Evolutionary conservation across 2,888 invertebrate genomes (phyloP).

Genomic region (Hoplodrina blanda): DNA sequence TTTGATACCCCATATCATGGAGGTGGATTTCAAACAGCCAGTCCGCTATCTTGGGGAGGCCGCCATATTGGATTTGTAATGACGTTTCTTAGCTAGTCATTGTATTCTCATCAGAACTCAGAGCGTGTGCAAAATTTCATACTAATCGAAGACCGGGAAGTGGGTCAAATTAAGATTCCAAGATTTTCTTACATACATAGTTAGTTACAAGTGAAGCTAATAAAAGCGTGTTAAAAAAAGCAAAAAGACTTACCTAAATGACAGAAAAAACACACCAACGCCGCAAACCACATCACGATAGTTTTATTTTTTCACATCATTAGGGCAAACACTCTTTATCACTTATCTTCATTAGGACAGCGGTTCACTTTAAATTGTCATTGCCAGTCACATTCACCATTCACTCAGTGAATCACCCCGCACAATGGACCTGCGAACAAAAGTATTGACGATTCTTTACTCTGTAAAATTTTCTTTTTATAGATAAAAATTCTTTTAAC

Average conservation of each 20-base stretch:
- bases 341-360: constrained; percentile 66
- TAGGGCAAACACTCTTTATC: constrained; percentile 69
- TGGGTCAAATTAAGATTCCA: too few species aligned
- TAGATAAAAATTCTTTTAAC: constrained; percentile 7
- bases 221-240: too few species aligned
- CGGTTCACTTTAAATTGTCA: constrained; percentile 58
- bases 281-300: constrained; percentile 82
- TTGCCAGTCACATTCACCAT: constrained; percentile 53
- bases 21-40: too few species aligned
- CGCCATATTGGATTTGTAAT: too few species aligned
- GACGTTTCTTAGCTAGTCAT: too few species aligned
- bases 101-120: too few species aligned
- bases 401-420: constrained; percentile 30
- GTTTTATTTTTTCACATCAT: constrained; percentile 84
- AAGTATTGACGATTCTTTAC: constrained; percentile 38
- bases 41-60: too few species aligned
- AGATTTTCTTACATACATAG: too few species aligned
- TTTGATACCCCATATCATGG: too few species aligned
- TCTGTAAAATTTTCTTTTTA: constrained; percentile 20
- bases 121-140: too few species aligned
- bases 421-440: constrained; percentile 59
- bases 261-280: constrained; percentile 82
- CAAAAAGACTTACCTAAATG: constrained; percentile 79
- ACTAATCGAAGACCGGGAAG: too few species aligned
- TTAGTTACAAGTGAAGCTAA: too few species aligned